phyloP scores from a whole-genome alignment of 2,888 invertebrate species.

The Autographa pulchrina region DNA sequence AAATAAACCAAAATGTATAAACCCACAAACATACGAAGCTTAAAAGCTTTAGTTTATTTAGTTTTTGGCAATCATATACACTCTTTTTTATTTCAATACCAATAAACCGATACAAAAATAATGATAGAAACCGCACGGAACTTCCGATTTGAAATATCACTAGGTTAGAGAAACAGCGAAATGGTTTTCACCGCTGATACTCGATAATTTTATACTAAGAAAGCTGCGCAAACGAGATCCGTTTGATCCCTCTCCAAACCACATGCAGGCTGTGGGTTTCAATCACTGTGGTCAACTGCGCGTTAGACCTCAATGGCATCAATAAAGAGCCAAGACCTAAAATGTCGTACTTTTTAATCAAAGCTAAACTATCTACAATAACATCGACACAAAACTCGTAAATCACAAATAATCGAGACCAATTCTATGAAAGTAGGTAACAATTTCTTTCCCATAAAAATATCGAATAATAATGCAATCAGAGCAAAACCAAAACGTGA shows the following conservation, averaged over 20 bases:
- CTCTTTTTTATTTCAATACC: conserved; percentile 22
- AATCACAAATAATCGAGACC: not conserved
- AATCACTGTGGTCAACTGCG: conserved; percentile 27
- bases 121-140: conserved; percentile 14
- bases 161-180: conserved; percentile 26
- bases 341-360: conserved; percentile 7
- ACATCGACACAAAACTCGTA: not conserved
- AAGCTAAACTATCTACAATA: not conserved
- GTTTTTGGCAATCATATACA: conserved; percentile 24
- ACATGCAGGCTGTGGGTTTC: conserved; percentile 10
- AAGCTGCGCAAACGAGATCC: conserved; percentile 30
- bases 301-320: conserved; percentile 9
- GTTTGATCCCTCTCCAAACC: conserved; percentile 24
- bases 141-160: conserved; percentile 26
- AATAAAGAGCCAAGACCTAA: conserved; percentile 6
- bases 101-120: not conserved
- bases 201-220: conserved; percentile 32
- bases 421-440: conserved; percentile 3
- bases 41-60: conserved; percentile 31
- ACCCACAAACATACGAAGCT: conserved; percentile 21
- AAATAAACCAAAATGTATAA: conserved; percentile 37
- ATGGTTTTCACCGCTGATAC: conserved; percentile 28
- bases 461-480: not conserved
- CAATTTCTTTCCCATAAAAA: not conserved
- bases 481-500: not conserved